Conservation (phyloP, 2,113 vertebrate species). For the Trichechus manatus region DNA sequence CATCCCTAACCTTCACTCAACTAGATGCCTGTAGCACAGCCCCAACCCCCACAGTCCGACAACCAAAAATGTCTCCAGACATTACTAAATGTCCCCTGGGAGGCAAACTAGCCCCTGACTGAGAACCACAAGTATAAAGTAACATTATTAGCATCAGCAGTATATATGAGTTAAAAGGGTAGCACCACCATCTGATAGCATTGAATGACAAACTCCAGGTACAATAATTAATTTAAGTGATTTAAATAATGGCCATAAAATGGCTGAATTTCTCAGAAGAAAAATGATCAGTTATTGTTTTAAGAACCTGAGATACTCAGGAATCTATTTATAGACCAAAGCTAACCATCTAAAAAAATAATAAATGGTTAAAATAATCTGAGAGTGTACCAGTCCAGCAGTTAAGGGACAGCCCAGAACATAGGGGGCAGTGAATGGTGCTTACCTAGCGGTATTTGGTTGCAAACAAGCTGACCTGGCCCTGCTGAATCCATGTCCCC, state of each 20-base stretch:
- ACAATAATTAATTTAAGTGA: conserved; percentile 28
- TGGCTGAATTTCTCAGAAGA: conserved; percentile 52
- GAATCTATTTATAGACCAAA: conserved; percentile 66
- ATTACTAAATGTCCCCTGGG: background rate
- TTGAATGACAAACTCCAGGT: background rate
- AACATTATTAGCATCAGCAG: background rate
- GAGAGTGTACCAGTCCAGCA: conserved; percentile 59
- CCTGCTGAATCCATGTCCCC: conserved; percentile 2
- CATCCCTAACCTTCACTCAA: background rate
- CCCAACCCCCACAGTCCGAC: accelerated
- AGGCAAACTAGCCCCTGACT: background rate
- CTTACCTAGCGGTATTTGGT: conserved; percentile 47
- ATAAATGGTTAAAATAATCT: conserved; percentile 38
- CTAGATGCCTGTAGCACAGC: background rate
- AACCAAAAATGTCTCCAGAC: background rate
- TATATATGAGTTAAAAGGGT: background rate
- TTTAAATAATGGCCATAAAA: background rate
- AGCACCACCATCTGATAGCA: background rate
- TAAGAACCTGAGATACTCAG: conserved; percentile 25
- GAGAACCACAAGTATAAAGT: background rate
- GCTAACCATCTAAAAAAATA: background rate
- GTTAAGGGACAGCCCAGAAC: conserved; percentile 74
- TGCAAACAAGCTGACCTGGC: conserved; percentile 55
- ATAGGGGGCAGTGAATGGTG: background rate
- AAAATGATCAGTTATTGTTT: conserved; percentile 41